Conservation (phyloP, 2,113 vertebrate genomes). For the Morone chrysops region DNA sequence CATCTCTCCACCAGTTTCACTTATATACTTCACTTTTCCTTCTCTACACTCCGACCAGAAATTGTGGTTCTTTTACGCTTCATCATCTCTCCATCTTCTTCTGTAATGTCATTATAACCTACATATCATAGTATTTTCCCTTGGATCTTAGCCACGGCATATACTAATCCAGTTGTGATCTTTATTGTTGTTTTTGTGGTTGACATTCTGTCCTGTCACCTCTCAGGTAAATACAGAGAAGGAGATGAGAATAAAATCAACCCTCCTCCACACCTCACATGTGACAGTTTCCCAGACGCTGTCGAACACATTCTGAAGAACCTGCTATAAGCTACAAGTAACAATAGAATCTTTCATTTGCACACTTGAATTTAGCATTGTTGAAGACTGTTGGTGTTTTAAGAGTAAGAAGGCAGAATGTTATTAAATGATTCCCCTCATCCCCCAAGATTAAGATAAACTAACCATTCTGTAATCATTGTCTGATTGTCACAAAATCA, state of each 20-base stretch:
- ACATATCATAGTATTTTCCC: background rate
- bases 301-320: constrained; percentile 90
- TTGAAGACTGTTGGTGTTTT: background rate
- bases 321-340: constrained; percentile 39
- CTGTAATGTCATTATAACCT: background rate
- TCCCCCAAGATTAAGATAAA: background rate
- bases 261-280: constrained; percentile 89
- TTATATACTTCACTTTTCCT: background rate
- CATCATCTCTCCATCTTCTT: background rate
- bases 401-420: background rate
- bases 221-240: constrained; percentile 89
- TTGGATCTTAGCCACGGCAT: background rate
- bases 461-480: fast-evolving
- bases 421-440: fast-evolving
- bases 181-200: background rate
- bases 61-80: background rate
- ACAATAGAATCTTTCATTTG: background rate
- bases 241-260: constrained; percentile 90
- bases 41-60: no score
- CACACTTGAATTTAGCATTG: background rate
- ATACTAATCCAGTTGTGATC: background rate
- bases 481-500: background rate
- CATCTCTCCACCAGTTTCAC: background rate
- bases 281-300: constrained; percentile 89
- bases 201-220: background rate